A percentile compares a stretch with the other conserved stretches of the same genome.
phyloP scores from a whole-genome alignment of 2,888 invertebrate genomes.

The Laothoe populi region DNA sequence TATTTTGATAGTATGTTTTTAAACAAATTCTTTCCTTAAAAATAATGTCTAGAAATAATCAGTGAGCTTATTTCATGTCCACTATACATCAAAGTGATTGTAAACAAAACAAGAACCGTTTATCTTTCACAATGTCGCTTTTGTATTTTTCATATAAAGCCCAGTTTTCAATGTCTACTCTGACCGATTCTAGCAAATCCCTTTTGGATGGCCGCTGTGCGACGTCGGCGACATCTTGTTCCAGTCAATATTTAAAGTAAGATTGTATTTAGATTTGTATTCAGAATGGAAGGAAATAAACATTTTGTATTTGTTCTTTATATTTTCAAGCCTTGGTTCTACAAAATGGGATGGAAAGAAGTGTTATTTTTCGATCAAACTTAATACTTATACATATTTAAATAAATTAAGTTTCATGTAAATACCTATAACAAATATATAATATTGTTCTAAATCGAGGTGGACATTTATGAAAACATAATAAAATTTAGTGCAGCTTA shows the following conservation, averaged over 20 bases:
- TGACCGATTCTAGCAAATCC: conserved; percentile 30
- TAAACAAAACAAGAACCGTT: background rate
- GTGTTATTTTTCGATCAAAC: no score
- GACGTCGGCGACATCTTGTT: conserved; percentile 17
- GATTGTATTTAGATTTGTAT: conserved; percentile 23
- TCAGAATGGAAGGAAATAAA: conserved; percentile 20
- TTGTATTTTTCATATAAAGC: conserved; percentile 31
- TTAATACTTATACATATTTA: no score
- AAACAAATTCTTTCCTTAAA: no score
- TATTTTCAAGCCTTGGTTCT: background rate
- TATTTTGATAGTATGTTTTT: no score
- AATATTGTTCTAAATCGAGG: no score
- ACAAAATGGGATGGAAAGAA: no score
- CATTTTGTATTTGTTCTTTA: background rate
- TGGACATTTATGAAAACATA: no score
- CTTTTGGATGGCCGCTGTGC: conserved; percentile 25
- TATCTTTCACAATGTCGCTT: background rate
- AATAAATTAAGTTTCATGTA: no score
- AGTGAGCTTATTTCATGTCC: background rate
- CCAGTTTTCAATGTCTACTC: conserved; percentile 25
- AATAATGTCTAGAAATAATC: background rate
- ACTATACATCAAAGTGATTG: background rate
- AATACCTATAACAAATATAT: no score
- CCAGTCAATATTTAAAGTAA: conserved; percentile 25
- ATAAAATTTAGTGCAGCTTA: no score